phyloP scores from a whole-genome alignment of 2,888 invertebrate species.

The Heliconius hortense region DNA sequence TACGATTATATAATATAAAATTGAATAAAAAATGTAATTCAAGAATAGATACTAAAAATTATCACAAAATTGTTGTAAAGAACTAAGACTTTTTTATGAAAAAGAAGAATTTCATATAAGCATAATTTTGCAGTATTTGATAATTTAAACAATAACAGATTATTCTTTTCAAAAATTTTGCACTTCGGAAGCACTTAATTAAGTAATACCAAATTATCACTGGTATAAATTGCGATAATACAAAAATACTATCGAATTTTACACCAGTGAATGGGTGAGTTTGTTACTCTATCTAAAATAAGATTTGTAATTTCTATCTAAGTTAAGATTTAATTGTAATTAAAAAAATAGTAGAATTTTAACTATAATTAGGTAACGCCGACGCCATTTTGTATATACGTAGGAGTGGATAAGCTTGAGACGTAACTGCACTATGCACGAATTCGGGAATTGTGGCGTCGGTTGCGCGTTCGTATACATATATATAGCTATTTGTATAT shows the following conservation, averaged over 20 bases:
- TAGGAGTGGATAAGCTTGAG: conserved; percentile 44
- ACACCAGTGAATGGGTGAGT: no score
- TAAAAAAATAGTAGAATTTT: conserved; percentile 27
- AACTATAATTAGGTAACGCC: conserved; percentile 27
- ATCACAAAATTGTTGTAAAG: no score
- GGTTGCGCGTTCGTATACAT: conserved; percentile 39
- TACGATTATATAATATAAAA: not conserved
- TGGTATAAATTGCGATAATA: no score
- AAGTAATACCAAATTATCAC: no score
- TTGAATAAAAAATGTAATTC: no score
- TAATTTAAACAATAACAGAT: not conserved
- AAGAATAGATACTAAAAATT: not conserved
- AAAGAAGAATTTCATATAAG: not conserved
- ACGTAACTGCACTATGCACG: conserved; percentile 73
- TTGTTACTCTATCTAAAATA: no score
- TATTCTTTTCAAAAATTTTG: not conserved
- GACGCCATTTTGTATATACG: conserved; percentile 67
- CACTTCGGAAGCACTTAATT: not conserved
- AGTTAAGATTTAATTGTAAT: conserved; percentile 10
- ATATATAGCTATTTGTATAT: conserved; percentile 27
- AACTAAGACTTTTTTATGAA: no score
- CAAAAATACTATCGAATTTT: no score
- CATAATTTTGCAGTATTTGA: not conserved
- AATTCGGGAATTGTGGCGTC: conserved; percentile 74
- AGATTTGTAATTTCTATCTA: not conserved